A percentile compares a stretch with the other conserved stretches of the same genome.
phyloP scores from a whole-genome alignment of 1,140 invertebrate species.

The Cyphomyrmex costatus region DNA sequence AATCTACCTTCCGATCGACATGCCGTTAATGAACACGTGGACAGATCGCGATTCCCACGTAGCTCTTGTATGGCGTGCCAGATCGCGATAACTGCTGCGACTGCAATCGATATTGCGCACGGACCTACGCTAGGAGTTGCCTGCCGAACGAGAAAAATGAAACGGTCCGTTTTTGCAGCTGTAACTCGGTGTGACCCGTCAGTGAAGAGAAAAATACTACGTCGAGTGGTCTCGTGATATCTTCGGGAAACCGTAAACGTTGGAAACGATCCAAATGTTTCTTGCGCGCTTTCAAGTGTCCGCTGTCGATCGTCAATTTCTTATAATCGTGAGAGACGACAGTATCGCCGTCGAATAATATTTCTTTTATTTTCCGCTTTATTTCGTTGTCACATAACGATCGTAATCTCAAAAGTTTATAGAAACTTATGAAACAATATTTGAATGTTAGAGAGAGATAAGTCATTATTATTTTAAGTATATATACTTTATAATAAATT shows the following conservation, averaged over 20 bases:
- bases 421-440: neutral
- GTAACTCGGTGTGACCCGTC: constrained; percentile 17
- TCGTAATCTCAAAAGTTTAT: neutral
- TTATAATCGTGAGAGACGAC: neutral
- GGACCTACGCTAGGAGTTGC: constrained; percentile 4
- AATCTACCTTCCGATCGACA: constrained; percentile 57
- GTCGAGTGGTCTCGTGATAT: constrained; percentile 21
- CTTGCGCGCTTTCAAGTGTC: constrained; percentile 5
- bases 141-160: constrained; percentile 40
- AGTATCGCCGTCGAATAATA: neutral
- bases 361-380: neutral
- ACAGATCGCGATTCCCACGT: constrained; percentile 54
- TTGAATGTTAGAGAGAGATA: neutral
- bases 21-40: constrained; percentile 51
- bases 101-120: constrained; percentile 56
- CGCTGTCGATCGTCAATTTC: constrained; percentile 13
- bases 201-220: constrained; percentile 35
- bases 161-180: constrained; percentile 38
- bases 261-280: constrained; percentile 12
- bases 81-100: constrained; percentile 35
- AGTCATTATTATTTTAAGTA: neutral
- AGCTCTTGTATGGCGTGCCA: constrained; percentile 35
- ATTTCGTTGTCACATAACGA: neutral
- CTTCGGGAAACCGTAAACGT: neutral
- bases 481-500: neutral